Base-by-base conservation (phyloP, 2,797 vertebrate genomes). In the Botia kubotai region DNA sequence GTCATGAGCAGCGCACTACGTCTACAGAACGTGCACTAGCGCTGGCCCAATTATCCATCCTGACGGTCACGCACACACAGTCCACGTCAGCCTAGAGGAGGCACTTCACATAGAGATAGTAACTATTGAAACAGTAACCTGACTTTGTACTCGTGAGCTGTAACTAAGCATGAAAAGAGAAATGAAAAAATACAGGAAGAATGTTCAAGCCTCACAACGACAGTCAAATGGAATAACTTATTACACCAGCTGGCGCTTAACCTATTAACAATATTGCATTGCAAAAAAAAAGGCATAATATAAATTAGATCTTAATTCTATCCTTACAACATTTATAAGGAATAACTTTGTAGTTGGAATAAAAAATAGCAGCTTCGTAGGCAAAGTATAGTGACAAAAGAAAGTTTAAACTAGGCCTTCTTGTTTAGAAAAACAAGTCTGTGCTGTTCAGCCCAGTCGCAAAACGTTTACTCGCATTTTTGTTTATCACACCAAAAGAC, bases 361-460 rank as follows among this genome's bases (percentile, higher is more conserved):
- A 91, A 87, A 26, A 60, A 90, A 90, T 92, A 94, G 93, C 94
- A 94, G 93, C 92, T 92, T 93, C 70, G 72, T 87, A 91, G 90
- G 89, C 82, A 91, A 92, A 90, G 87, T 89, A 92, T 88, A 57
- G 89, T 80, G 85, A 75, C 6, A 23, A 79, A 62, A 19, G 43
- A 17, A 60, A 66, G 43, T 46, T 46, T 46, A 2, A 77, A 58
- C 46, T 63, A 79, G 46, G 72, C 58, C 43, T 70, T 39, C 17
- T 55, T 53, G 62, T 48, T 36, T 5, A 13, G 50, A 63, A 71
- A 65, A 79, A 79, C 43, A 58, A 14, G 67, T 72, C 48, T 70
- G 14, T 33, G 21, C 29, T 33, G 29, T 33, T 63, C 11, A 58
- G 63, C 63, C 63, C 43, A 36, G 48, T 52, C 5, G 12, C 36